phyloP scores from a whole-genome alignment of 2,113 vertebrate species.

The Pterocles gutturalis region DNA sequence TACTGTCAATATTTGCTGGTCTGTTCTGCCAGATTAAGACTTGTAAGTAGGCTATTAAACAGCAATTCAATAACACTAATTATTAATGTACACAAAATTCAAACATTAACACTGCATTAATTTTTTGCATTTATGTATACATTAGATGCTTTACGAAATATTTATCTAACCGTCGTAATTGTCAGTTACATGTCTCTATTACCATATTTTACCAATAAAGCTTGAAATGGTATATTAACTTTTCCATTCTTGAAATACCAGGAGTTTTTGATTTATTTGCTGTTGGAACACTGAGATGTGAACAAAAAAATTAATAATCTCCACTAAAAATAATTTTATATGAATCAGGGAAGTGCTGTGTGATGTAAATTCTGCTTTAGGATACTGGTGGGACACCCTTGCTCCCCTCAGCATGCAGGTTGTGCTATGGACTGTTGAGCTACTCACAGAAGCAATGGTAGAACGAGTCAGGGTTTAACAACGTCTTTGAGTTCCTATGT shows the following conservation, averaged over 20 bases:
- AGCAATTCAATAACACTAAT: not conserved
- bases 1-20: not conserved
- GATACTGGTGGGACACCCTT: not conserved
- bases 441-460: rapidly evolving
- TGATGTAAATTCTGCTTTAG: not conserved
- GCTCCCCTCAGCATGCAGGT: not conserved
- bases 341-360: not conserved
- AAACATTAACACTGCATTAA: not conserved
- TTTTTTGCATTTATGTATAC: not conserved
- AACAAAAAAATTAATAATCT: not conserved
- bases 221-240: not conserved
- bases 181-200: not conserved
- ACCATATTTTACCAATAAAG: not conserved
- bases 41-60: not conserved
- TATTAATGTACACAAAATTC: not conserved
- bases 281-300: not conserved
- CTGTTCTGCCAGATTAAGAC: not conserved
- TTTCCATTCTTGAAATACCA: not conserved
- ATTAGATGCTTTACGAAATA: not conserved
- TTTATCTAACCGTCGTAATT: not conserved
- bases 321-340: not conserved
- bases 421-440: not conserved
- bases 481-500: not conserved
- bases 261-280: not conserved
- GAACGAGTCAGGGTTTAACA: not conserved